Evolutionary conservation across 2,113 vertebrate genomes (phyloP), one percentile per base, ranked within the genome.

Genomic region (Percopsis transmontana): DNA sequence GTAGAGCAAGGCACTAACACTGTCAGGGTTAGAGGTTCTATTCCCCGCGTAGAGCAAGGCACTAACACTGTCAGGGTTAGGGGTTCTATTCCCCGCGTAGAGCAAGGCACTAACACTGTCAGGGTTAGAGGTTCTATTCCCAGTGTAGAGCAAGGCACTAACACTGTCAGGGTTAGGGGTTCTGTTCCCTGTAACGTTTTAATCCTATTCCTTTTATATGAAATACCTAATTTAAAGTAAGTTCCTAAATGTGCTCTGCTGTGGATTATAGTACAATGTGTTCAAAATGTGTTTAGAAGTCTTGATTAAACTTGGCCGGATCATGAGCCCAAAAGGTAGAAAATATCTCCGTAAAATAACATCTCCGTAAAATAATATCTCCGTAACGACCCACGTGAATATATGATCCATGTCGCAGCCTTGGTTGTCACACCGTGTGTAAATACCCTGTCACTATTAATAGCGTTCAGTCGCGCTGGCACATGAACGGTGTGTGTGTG

Each of bases 151-250:
- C 42, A 44, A 15, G 42, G 12, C 11, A 44, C 42, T 14, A 2
- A 14, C 42, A 14, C 42, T 44, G 42, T 15, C 42, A 44, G 42
- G 42, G 15, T 15, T 44, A 14, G 53, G 65, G 52, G 59, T 52
- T 76, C 58, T 62, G 67, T n/a, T 62, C 23, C 41, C 19, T 64
- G 45, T 20, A 27, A 72, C n/a, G n/a, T n/a, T n/a, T n/a, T n/a
- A n/a, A n/a, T n/a, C n/a, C n/a, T n/a, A n/a, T n/a, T n/a, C n/a
- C n/a, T n/a, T n/a, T n/a, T n/a, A n/a, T n/a, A n/a, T n/a, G n/a
- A n/a, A n/a, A n/a, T n/a, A n/a, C n/a, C n/a, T n/a, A n/a, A n/a
- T n/a, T n/a, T n/a, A n/a, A n/a, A n/a, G n/a, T n/a, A n/a, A n/a
- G n/a, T n/a, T n/a, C n/a, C n/a, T n/a, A n/a, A n/a, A 33, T 33